Evolutionary conservation across 2,113 vertebrate genomes (phyloP).

Genomic region (Zeus faber): DNA sequence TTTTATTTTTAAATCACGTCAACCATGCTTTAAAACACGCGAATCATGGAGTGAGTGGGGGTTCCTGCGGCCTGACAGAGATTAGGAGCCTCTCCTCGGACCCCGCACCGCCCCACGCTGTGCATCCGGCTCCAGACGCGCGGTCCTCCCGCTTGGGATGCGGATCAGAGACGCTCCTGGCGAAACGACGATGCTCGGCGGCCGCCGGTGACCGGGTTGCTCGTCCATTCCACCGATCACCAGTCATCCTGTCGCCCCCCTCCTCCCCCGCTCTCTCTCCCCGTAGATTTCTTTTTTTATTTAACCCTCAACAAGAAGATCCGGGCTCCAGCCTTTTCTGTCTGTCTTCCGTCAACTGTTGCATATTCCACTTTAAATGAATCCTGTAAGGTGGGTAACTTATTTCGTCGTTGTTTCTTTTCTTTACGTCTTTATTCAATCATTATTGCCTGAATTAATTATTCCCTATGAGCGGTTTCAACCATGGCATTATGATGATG

Average conservation of each 20-base stretch:
- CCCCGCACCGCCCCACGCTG: too few species aligned
- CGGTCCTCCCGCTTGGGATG: conserved; percentile 38
- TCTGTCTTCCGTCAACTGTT: conserved; percentile 67
- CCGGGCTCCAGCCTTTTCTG: conserved; percentile 35
- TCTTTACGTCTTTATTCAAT: too few species aligned
- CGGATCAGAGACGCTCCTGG: conserved; percentile 19
- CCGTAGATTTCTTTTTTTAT: neutral
- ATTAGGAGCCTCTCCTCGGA: too few species aligned
- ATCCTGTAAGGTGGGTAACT: conserved; percentile 74
- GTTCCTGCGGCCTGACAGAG: too few species aligned
- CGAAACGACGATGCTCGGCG: conserved; percentile 20
- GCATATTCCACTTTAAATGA: conserved; percentile 74
- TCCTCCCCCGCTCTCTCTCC: neutral
- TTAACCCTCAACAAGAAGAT: conserved; percentile 6
- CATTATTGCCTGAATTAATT: too few species aligned
- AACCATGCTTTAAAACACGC: too few species aligned
- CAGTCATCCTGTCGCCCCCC: neutral
- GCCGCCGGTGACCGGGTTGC: conserved; percentile 5
- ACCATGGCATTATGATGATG: conserved; percentile 5
- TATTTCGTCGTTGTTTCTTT: neutral
- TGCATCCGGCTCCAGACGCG: too few species aligned
- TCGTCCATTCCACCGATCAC: neutral
- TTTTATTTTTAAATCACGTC: too few species aligned
- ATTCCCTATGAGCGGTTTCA: too few species aligned
- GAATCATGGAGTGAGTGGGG: too few species aligned